These are phyloP conservation scores for Leucophenga maculata DNA, from an alignment of 2,888 invertebrate species.

Conservation along the genomic window DNA sequence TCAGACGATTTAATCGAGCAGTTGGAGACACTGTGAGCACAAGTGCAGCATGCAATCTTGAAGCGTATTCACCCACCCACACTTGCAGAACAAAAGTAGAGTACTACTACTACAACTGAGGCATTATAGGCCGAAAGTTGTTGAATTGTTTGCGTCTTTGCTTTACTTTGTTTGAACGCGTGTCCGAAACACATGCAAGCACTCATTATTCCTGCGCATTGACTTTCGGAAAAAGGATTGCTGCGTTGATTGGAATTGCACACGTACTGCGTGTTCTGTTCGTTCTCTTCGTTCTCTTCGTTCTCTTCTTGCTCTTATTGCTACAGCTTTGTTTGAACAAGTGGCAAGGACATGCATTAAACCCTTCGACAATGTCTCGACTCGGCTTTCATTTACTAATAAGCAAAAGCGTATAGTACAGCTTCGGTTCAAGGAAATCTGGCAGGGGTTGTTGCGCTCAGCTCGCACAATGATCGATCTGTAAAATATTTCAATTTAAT, in stretches of 20 bases:
- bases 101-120: constrained; percentile 4
- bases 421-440: constrained; percentile 44
- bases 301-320: too few relatives aligned
- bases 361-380: neutral
- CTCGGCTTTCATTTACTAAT: constrained; percentile 10
- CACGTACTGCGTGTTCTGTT: neutral
- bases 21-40: constrained; percentile 25
- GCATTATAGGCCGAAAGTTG: constrained; percentile 3
- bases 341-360: neutral
- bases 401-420: constrained; percentile 22
- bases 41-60: constrained; percentile 56
- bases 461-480: constrained; percentile 65
- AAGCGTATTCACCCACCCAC: constrained; percentile 10
- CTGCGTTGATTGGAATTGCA: constrained; percentile 6
- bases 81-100: constrained; percentile 18
- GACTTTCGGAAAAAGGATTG: constrained; percentile 50
- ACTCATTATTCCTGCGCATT: constrained; percentile 66
- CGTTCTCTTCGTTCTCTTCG: too few relatives aligned
- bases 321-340: constrained; percentile 25
- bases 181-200: constrained; percentile 62
- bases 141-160: neutral
- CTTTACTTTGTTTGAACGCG: constrained; percentile 45
- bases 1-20: constrained; percentile 10
- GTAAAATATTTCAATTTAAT: constrained; percentile 66
- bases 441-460: constrained; percentile 15